Evolutionary conservation across 64 coral and sea anemone genomes (phyloP), one percentile per base, ranked within the genome.

Genomic region (Anthopleura sola): DNA sequence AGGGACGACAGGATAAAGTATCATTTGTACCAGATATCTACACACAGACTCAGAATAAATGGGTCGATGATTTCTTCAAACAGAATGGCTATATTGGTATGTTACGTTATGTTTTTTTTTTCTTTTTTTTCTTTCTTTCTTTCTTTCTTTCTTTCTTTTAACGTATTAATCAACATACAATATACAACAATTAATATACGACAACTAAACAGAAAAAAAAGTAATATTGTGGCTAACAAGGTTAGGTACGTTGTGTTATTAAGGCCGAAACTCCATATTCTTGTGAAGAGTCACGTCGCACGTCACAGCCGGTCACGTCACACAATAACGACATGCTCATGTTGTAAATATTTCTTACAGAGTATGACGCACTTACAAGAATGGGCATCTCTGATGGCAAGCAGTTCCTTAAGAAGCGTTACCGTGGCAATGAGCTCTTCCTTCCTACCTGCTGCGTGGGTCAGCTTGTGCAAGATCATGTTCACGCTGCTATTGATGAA

Each of bases 51-150:
- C 97, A 99, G 60, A 94, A 91, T 69, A 84, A 80, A 23, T 99
- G 97, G 97, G 86, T 99, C 57, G 97, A 99, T 87, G 92, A 91
- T 58, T 99, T 99, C 80, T 94, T 90, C 66, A 89, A 94, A 76
- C 97, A 99, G 40, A 99, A 99, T 94, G 97, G 97, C 12, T 99
- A 99, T 75, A 87, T 99, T 48, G 97, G 97, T 99, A 84, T 85
- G 96, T 68, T n/a, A n/a, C n/a, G n/a, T n/a, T n/a, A n/a, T n/a
- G n/a, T n/a, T n/a, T n/a, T n/a, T n/a, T n/a, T n/a, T n/a, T n/a
- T n/a, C n/a, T n/a, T n/a, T n/a, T n/a, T n/a, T n/a, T n/a, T n/a
- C n/a, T n/a, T n/a, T n/a, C n/a, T n/a, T n/a, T n/a, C n/a, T n/a
- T n/a, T n/a, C n/a, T n/a, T n/a, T n/a, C n/a, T n/a, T n/a, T n/a